Conservation (phyloP, 2,797 vertebrate species). For the Microhierax caerulescens region DNA sequence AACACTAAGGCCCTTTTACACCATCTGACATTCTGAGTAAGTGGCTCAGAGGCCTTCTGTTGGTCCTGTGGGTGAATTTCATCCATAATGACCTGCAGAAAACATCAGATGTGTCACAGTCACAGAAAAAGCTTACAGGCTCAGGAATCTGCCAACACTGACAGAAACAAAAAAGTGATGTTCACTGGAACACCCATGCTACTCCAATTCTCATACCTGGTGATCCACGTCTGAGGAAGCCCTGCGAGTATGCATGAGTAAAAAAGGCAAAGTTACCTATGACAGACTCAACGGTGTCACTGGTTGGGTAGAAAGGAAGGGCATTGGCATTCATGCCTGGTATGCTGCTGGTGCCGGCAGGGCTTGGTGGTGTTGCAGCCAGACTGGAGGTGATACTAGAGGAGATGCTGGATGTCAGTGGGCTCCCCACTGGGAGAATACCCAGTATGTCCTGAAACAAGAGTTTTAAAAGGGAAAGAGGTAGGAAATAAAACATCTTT, state of each 20-base stretch:
- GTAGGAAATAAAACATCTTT: conserved; percentile 3
- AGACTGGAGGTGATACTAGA: conserved; percentile 96
- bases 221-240: neutral
- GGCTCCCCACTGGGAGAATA: conserved; percentile 93
- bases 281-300: conserved; percentile 97
- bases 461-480: conserved; percentile 1
- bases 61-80: conserved; percentile 19
- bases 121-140: conserved; percentile 21
- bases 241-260: neutral
- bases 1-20: neutral
- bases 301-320: conserved; percentile 97
- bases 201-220: neutral
- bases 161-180: conserved; percentile 8
- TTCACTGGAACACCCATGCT: neutral
- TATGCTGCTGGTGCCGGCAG: conserved; percentile 82
- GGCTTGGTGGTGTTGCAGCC: conserved; percentile 92
- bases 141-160: conserved; percentile 6
- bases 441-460: conserved; percentile 89
- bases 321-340: conserved; percentile 98
- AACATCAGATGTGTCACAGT: conserved; percentile 41
- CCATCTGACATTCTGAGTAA: conserved; percentile 3
- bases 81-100: conserved; percentile 46
- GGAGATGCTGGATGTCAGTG: conserved; percentile 90
- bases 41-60: conserved; percentile 22
- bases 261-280: conserved; percentile 84